Conservation (phyloP, 1,140 invertebrate genomes). For the Drosophila kurseongensis region DNA sequence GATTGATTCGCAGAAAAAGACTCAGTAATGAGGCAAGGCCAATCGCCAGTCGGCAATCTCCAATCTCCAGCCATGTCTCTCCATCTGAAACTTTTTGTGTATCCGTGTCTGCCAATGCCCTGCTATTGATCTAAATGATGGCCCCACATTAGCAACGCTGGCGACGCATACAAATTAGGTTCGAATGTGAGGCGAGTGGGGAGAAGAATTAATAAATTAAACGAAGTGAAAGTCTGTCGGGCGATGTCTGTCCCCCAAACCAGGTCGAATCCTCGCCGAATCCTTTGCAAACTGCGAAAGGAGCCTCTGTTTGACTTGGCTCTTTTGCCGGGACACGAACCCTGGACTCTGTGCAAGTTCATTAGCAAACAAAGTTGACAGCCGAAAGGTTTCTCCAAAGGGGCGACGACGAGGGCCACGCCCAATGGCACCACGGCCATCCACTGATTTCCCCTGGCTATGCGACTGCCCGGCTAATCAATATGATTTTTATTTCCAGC, state of each 20-base stretch:
- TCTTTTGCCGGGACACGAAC: constrained; percentile 8
- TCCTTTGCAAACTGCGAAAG: neutral
- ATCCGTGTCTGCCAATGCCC: constrained; percentile 35
- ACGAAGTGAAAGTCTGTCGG: constrained; percentile 56
- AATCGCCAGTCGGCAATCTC: constrained; percentile 5
- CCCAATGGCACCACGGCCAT: constrained; percentile 24
- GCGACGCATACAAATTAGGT: constrained; percentile 77
- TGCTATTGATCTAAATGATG: constrained; percentile 80
- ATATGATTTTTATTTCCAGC: constrained; percentile 68
- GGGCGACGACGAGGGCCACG: constrained; percentile 8
- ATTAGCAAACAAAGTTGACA: constrained; percentile 82
- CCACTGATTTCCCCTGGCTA: constrained; percentile 69
- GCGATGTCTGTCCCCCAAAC: constrained; percentile 19
- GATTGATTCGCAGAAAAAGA: constrained; percentile 63
- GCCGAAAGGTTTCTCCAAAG: constrained; percentile 49
- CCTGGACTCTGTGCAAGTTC: constrained; percentile 57
- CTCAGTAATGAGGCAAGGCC: constrained; percentile 45
- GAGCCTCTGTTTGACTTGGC: constrained; percentile 9
- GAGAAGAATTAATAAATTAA: constrained; percentile 79
- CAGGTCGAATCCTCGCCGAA: neutral
- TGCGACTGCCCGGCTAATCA: constrained; percentile 60
- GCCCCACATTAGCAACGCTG: constrained; percentile 74
- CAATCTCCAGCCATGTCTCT: constrained; percentile 16
- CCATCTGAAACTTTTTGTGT: constrained; percentile 24
- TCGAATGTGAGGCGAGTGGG: constrained; percentile 30